These are phyloP conservation scores for Zaprionus davidi DNA, from an alignment of 1,140 invertebrate species.

Conservation along the genomic window DNA sequence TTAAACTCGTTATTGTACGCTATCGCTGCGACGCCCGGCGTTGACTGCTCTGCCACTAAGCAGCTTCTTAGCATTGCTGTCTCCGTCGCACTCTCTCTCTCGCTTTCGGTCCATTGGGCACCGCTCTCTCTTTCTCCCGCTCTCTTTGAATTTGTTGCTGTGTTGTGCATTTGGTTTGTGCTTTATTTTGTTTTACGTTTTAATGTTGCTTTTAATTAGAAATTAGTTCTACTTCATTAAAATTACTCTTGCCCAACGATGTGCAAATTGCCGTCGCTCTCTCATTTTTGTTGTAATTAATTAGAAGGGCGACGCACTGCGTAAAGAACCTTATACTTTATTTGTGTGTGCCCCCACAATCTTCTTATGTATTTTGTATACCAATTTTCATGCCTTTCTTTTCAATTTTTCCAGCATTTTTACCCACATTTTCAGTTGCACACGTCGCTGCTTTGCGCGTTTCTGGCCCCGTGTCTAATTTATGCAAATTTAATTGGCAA, in stretches of 20 bases:
- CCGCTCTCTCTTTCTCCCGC: neutral
- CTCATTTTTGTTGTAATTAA: conserved; percentile 49
- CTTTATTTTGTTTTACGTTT: conserved; percentile 41
- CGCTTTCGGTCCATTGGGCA: conserved; percentile 26
- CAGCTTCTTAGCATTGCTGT: conserved; percentile 53
- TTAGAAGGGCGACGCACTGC: conserved; percentile 26
- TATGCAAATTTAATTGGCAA: conserved; percentile 76
- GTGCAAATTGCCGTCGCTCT: conserved; percentile 45
- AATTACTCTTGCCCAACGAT: conserved; percentile 40
- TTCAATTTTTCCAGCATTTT: conserved; percentile 8
- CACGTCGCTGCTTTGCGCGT: conserved; percentile 21
- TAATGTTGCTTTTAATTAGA: conserved; percentile 68
- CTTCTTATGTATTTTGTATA: conserved; percentile 11
- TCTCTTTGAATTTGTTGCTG: neutral
- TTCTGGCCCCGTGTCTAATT: conserved; percentile 54
- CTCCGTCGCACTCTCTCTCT: conserved; percentile 20
- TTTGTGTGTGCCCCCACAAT: conserved; percentile 20
- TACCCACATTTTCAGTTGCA: conserved; percentile 19
- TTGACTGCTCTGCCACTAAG: conserved; percentile 47
- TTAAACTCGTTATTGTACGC: conserved; percentile 73
- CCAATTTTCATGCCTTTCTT: conserved; percentile 19
- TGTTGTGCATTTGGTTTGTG: conserved; percentile 25
- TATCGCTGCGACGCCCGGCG: conserved; percentile 27
- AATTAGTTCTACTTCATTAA: conserved; percentile 67
- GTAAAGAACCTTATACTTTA: conserved; percentile 28